Conservation (phyloP, 2,888 invertebrate genomes). For the Morpho helenor region DNA sequence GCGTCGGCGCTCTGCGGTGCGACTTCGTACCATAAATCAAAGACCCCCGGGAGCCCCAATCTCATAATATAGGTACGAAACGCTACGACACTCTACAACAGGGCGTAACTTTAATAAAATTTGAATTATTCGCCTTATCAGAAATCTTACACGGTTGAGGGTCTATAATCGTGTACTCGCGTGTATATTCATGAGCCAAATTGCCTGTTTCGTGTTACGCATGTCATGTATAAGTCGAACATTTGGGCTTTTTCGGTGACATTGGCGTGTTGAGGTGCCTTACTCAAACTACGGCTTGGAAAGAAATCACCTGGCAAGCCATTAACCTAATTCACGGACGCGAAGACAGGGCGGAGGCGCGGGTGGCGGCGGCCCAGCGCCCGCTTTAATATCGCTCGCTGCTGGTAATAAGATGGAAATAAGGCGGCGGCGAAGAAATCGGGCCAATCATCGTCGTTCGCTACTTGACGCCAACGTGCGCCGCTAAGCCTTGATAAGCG, state of each 20-base stretch:
- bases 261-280: constrained; percentile 65
- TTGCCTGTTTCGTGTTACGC: constrained; percentile 29
- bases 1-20: constrained; percentile 47
- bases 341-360: constrained; percentile 75
- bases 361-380: constrained; percentile 52
- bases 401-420: constrained; percentile 78
- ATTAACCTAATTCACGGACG: constrained; percentile 79
- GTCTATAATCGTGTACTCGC: constrained; percentile 27
- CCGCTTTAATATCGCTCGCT: constrained; percentile 73
- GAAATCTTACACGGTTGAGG: constrained; percentile 25
- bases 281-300: constrained; percentile 69
- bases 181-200: constrained; percentile 26
- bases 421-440: constrained; percentile 69
- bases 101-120: constrained; percentile 29
- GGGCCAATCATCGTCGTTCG: constrained; percentile 70
- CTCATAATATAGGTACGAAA: constrained; percentile 55
- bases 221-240: constrained; percentile 40
- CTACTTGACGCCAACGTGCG: constrained; percentile 48
- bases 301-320: constrained; percentile 78
- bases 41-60: constrained; percentile 62
- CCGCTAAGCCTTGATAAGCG: constrained; percentile 27
- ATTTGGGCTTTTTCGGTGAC: constrained; percentile 55
- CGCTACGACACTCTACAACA: constrained; percentile 31
- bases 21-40: constrained; percentile 72
- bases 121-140: constrained; percentile 28